Evolutionary conservation across 2,113 vertebrate species (phyloP).

Genomic region (Dinomys branickii): DNA sequence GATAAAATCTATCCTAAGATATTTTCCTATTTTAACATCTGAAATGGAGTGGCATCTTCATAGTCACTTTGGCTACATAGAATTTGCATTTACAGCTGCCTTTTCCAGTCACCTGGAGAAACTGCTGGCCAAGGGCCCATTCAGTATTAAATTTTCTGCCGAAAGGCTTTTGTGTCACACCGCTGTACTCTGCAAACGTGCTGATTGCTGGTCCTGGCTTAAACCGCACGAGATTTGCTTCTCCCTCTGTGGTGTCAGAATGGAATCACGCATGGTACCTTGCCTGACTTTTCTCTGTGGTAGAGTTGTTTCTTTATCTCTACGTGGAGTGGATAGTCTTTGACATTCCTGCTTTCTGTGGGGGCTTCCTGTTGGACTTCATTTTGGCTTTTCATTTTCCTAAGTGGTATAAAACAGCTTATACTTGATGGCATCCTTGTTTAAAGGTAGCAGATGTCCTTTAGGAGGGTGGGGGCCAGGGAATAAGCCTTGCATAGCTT

Average conservation of each 20-base stretch:
- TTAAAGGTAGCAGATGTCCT: conserved; percentile 24
- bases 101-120: conserved; percentile 29
- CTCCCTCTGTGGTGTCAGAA: neutral
- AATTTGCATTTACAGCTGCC: conserved; percentile 40
- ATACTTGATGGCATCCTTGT: neutral
- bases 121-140: neutral
- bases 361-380: neutral
- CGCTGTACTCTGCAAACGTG: neutral
- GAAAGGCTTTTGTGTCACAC: conserved; percentile 4
- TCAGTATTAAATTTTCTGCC: neutral
- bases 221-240: conserved; percentile 1
- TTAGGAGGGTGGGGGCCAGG: neutral
- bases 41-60: neutral
- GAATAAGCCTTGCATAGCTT: neutral
- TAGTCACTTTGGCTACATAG: neutral
- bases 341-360: neutral
- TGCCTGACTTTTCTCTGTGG: neutral
- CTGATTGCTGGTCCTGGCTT: conserved; percentile 18
- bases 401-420: conserved; percentile 1
- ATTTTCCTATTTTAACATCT: neutral
- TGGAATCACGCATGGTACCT: neutral
- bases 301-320: neutral
- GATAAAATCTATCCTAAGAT: neutral
- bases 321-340: neutral
- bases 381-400: conserved; percentile 11